Evolutionary conservation across 2,888 invertebrate species (phyloP), one percentile per base, ranked within the genome.

Genomic region (Melanostoma scalare): DNA sequence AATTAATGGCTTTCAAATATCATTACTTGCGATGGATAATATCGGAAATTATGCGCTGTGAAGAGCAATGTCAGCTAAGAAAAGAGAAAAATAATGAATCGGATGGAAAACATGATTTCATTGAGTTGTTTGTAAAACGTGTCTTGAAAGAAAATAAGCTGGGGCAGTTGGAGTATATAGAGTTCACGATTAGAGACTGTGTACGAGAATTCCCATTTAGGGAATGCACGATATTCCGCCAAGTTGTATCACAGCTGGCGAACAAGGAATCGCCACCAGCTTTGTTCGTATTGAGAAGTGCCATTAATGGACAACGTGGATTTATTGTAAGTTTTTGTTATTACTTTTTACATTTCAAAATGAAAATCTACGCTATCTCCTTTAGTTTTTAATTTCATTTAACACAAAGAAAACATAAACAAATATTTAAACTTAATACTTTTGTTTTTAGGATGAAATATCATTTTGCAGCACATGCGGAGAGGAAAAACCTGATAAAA

Each of bases 131-230:
- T 87, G 93, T 95, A 0, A 94, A 95, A 88, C 95, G 95, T 87
- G 93, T 96, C 9, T 90, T 97, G 40, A 96, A 96, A 89, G 94
- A 94, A 58, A 95, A 94, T 73, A 96, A 94, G 91, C 93, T 93
- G 89, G 96, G 94, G 50, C 86, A 93, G 92, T 88, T 93, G 85
- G 95, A 95, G 85, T 92, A 93, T 85, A 93, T 95, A 91, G 95
- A 95, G 88, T 92, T 92, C 69, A 95, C 98, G 88, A 92, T 99
- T 4, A 94, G 97, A 68, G 97, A 97, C 89, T 94, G 96, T 60
- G 94, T 99, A 0, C 93, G 97, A 82, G 96, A 97, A 88, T 99
- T 98, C 90, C 97, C 98, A 0, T 97, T 94, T 88, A 93, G 96
- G 88, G 98, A 99, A 88, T 96, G 97, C 87, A 95, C 96, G 6